A percentile compares a stretch with the other conserved stretches of the same genome.
phyloP scores from a whole-genome alignment of 2,113 vertebrate species.

The Suricata suricatta region DNA sequence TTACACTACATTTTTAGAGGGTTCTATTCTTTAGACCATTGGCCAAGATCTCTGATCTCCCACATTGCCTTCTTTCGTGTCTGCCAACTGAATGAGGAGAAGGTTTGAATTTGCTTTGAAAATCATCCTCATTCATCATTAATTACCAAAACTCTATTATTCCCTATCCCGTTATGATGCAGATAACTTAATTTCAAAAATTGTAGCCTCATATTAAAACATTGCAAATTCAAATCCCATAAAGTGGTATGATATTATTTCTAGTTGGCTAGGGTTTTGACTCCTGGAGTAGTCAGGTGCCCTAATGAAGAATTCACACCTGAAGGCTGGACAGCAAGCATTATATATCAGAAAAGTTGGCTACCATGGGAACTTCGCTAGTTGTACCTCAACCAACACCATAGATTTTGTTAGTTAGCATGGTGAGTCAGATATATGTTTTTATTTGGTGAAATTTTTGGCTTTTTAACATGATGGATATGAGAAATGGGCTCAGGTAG shows the following conservation, averaged over 20 bases:
- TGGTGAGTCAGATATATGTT: background rate
- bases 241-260: background rate
- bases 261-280: background rate
- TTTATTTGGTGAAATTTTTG: conserved; percentile 25
- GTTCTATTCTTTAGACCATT: background rate
- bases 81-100: background rate
- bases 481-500: background rate
- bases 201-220: background rate
- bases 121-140: background rate
- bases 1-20: background rate
- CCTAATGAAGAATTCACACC: background rate
- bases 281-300: background rate
- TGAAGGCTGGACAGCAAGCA: background rate
- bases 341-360: background rate
- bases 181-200: background rate
- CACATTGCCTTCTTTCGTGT: background rate
- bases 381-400: background rate
- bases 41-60: background rate
- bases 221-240: background rate
- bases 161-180: background rate
- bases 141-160: background rate
- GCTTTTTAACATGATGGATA: background rate
- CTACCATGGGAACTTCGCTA: background rate
- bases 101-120: background rate
- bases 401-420: background rate